Conservation (phyloP, 2,797 vertebrate species). For the Octomys mimax region DNA sequence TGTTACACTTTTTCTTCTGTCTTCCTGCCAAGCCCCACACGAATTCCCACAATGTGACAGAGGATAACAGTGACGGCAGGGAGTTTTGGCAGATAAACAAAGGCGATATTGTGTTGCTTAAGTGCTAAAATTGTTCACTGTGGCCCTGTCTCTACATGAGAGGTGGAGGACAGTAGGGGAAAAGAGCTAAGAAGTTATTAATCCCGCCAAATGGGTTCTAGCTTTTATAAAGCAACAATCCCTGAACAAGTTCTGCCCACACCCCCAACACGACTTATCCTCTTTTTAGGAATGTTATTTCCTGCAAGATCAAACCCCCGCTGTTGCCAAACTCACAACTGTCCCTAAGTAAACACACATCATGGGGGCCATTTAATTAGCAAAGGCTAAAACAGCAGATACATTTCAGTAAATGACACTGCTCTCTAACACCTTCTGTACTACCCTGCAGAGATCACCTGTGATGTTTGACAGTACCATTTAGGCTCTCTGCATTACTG, state of each 20-base stretch:
- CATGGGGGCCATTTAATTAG: slow-evolving; percentile 75
- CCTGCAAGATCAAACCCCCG: slow-evolving; percentile 53
- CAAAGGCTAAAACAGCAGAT: slow-evolving; percentile 76
- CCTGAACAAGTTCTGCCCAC: slow-evolving; percentile 42
- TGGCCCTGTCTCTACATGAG: background rate
- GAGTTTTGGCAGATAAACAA: slow-evolving; percentile 63
- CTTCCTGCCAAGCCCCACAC: slow-evolving; percentile 44
- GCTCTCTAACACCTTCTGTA: slow-evolving; percentile 70
- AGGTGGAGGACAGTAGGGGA: background rate
- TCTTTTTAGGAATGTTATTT: slow-evolving; percentile 58
- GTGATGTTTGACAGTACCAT: slow-evolving; percentile 78
- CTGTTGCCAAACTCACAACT: slow-evolving; percentile 68
- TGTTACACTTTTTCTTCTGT: slow-evolving; percentile 42
- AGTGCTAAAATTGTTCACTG: slow-evolving; percentile 58
- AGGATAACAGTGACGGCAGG: slow-evolving; percentile 13
- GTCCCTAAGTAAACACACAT: slow-evolving; percentile 74
- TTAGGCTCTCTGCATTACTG: slow-evolving; percentile 66
- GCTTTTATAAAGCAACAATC: slow-evolving; percentile 63
- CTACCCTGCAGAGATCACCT: slow-evolving; percentile 75
- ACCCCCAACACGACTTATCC: background rate
- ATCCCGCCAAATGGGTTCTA: background rate
- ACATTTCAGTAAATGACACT: slow-evolving; percentile 81
- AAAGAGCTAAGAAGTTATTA: slow-evolving; percentile 42
- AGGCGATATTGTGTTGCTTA: slow-evolving; percentile 61
- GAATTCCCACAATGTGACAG: background rate